phyloP scores from a whole-genome alignment of 2,888 invertebrate genomes.

The Selenia dentaria region DNA sequence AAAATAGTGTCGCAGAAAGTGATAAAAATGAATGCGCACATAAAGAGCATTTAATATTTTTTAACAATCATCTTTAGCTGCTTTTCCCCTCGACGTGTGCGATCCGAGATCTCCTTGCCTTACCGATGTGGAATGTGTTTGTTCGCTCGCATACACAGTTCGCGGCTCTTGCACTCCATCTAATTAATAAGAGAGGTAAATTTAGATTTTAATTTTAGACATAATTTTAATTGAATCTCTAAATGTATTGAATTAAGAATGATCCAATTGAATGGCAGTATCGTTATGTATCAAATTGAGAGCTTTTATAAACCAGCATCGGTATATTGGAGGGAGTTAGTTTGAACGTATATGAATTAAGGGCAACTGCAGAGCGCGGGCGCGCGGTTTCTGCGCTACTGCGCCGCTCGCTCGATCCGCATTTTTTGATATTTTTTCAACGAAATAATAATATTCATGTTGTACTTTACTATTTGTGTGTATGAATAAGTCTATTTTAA shows the following conservation, averaged over 20 bases:
- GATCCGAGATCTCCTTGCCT: background rate
- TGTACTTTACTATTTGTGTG: conserved; percentile 75
- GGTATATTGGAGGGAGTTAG: conserved; percentile 56
- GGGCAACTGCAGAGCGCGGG: conserved; percentile 51
- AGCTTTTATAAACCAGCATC: conserved; percentile 66
- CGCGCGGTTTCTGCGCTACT: conserved; percentile 41
- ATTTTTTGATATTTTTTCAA: conserved; percentile 83
- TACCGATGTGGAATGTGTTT: too few relatives aligned
- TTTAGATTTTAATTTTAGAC: conserved; percentile 64
- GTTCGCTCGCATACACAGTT: too few relatives aligned
- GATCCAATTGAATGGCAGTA: conserved; percentile 68
- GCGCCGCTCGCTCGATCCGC: conserved; percentile 65
- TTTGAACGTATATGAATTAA: conserved; percentile 72
- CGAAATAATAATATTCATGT: conserved; percentile 68
- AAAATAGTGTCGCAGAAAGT: background rate
- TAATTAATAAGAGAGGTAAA: conserved; percentile 65
- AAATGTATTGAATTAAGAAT: conserved; percentile 72
- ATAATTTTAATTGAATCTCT: conserved; percentile 66
- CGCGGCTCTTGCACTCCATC: conserved; percentile 57
- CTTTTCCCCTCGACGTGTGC: background rate
- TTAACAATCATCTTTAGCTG: conserved; percentile 8
- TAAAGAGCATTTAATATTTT: conserved; percentile 15
- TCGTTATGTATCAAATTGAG: conserved; percentile 69
- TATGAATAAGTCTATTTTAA: conserved; percentile 77
- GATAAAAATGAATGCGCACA: conserved; percentile 4